A percentile compares a stretch with the other conserved stretches of the same genome.
phyloP scores from a whole-genome alignment of 2,113 vertebrate species.

The Hipposideros armiger region DNA sequence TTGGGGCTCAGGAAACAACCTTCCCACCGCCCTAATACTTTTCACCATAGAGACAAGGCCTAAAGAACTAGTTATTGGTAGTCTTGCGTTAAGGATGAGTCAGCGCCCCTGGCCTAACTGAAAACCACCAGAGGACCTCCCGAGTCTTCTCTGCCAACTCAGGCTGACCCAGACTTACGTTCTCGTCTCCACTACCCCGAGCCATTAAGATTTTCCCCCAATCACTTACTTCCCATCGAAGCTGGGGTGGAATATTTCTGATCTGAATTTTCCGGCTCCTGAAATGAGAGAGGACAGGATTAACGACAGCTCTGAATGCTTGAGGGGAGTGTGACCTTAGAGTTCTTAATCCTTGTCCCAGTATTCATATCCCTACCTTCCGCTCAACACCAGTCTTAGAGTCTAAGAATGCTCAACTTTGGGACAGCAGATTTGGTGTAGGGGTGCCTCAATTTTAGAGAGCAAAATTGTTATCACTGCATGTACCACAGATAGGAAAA shows the following conservation, averaged over 20 bases:
- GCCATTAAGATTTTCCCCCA: not conserved
- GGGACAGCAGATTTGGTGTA: not conserved
- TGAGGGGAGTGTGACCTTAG: not conserved
- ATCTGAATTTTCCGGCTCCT: conserved; percentile 98
- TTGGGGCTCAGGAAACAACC: not conserved
- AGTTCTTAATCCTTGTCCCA: not conserved
- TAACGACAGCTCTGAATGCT: not conserved
- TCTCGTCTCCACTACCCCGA: not conserved
- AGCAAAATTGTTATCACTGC: not conserved
- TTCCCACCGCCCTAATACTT: not conserved
- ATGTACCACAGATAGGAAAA: not conserved
- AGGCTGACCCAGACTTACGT: not conserved
- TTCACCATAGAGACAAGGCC: not conserved
- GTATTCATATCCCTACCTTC: not conserved
- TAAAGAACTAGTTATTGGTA: not conserved
- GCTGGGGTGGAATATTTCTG: conserved; percentile 96
- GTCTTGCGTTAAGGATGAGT: not conserved
- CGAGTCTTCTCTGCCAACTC: not conserved
- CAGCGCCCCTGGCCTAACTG: not conserved
- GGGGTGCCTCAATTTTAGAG: not conserved
- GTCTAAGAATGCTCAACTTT: not conserved
- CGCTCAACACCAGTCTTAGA: not conserved
- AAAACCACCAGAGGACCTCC: not conserved
- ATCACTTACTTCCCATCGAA: conserved; percentile 96
- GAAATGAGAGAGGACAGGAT: conserved; percentile 65